Percentiles rank a stretch among this genome's conserved stretches.
These are phyloP conservation scores for Danio choprae DNA, from an alignment of 2,797 vertebrate species.

Conservation along the genomic window DNA sequence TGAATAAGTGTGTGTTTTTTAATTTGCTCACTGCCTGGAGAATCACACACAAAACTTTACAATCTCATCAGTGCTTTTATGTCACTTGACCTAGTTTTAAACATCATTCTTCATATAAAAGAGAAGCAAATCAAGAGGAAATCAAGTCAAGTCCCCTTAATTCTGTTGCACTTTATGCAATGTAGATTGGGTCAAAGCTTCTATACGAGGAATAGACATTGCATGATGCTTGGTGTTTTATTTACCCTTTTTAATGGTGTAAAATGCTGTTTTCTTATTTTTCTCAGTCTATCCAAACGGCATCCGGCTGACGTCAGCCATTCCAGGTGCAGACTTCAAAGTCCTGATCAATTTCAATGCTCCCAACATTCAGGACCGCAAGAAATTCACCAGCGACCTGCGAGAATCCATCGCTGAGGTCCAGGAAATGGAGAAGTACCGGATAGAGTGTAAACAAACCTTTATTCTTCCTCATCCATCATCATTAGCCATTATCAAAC, in stretches of 20 bases:
- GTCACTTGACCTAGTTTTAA: no score
- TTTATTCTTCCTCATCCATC: conserved; percentile 46
- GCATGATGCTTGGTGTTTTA: no score
- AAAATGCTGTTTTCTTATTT: conserved; percentile 1
- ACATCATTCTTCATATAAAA: no score
- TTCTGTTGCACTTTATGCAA: no score
- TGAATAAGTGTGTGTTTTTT: no score
- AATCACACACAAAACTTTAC: no score
- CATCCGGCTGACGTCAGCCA: conserved; percentile 93
- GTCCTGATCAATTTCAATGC: conserved; percentile 98
- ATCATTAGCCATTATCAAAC: background rate
- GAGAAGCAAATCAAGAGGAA: no score
- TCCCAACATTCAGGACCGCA: conserved; percentile 97
- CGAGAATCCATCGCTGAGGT: conserved; percentile 96
- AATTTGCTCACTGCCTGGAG: no score
- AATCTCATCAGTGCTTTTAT: no score
- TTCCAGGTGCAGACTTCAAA: conserved; percentile 96
- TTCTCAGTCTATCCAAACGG: conserved; percentile 94
- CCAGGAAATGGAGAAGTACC: conserved; percentile 99
- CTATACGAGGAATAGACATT: background rate
- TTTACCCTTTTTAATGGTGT: background rate
- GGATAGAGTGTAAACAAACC: conserved; percentile 94
- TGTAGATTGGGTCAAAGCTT: background rate
- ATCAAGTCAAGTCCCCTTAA: no score
- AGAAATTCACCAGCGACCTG: conserved; percentile 96